phyloP scores from a whole-genome alignment of 1,140 invertebrate species.

The Adoxophyes honmai region DNA sequence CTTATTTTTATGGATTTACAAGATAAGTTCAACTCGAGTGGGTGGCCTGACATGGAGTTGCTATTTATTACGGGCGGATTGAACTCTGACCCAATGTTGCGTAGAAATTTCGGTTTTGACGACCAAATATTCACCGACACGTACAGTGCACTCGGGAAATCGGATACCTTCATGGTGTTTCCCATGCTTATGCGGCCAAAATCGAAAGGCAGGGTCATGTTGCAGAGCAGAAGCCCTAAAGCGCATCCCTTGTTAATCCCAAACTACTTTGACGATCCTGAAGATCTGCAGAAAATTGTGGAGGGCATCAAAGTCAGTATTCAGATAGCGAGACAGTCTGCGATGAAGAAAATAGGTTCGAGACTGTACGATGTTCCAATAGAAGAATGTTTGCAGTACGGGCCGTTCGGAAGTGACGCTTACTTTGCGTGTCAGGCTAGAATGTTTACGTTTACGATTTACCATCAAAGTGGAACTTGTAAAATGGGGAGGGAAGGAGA shows the following conservation, averaged over 20 bases:
- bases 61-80: slow-evolving; percentile 80
- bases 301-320: slow-evolving; percentile 81
- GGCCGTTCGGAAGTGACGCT: slow-evolving; percentile 80
- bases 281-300: slow-evolving; percentile 81
- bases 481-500: slow-evolving; percentile 88
- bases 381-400: slow-evolving; percentile 80
- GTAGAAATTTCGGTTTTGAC: slow-evolving; percentile 78
- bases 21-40: slow-evolving; percentile 79
- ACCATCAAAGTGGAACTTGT: slow-evolving; percentile 89
- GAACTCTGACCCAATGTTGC: slow-evolving; percentile 74
- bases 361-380: slow-evolving; percentile 80
- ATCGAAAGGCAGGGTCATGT: slow-evolving; percentile 83
- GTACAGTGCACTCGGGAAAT: slow-evolving; percentile 73
- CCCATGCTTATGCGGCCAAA: slow-evolving; percentile 86
- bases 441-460: slow-evolving; percentile 85
- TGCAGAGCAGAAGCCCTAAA: slow-evolving; percentile 83
- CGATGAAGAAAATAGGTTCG: slow-evolving; percentile 79
- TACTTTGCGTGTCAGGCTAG: slow-evolving; percentile 87
- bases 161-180: slow-evolving; percentile 81
- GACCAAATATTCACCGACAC: slow-evolving; percentile 76
- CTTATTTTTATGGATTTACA: slow-evolving; percentile 86
- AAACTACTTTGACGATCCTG: slow-evolving; percentile 84
- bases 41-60: slow-evolving; percentile 87
- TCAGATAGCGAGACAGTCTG: slow-evolving; percentile 77
- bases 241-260: slow-evolving; percentile 89